Evolutionary conservation across 2,113 vertebrate genomes (phyloP).

Genomic region (Bubo blakistoni): DNA sequence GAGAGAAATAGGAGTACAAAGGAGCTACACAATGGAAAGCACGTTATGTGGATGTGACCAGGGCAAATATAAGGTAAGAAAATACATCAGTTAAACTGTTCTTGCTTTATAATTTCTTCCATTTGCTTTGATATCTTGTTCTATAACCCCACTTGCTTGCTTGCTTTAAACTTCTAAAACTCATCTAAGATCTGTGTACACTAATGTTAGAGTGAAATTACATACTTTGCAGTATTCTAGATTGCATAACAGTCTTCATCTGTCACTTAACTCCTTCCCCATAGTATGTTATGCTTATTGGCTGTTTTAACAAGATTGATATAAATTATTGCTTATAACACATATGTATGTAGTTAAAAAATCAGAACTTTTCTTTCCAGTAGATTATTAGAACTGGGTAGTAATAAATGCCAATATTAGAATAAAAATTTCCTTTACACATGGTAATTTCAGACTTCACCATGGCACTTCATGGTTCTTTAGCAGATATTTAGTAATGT

Average conservation of each 20-base stretch:
- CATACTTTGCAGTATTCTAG: not conserved
- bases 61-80: slow-evolving; percentile 93
- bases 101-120: not conserved
- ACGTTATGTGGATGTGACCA: slow-evolving; percentile 96
- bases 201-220: not conserved
- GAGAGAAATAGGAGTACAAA: slow-evolving; percentile 94
- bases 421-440: not conserved
- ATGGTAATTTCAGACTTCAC: not conserved
- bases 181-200: not conserved
- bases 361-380: not conserved
- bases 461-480: not conserved
- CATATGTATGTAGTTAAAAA: not conserved
- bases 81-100: not conserved
- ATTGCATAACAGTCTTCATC: not conserved
- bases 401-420: not conserved
- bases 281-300: not conserved
- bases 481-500: not conserved
- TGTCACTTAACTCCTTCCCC: not conserved
- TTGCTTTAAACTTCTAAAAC: not conserved
- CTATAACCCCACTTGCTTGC: not conserved
- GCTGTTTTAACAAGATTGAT: slow-evolving; percentile 8
- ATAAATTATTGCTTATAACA: not conserved
- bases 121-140: not conserved
- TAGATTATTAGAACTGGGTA: not conserved
- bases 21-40: slow-evolving; percentile 99